Evolutionary conservation across 2,113 vertebrate species (phyloP).

Genomic region (Amblyopsis rosae): DNA sequence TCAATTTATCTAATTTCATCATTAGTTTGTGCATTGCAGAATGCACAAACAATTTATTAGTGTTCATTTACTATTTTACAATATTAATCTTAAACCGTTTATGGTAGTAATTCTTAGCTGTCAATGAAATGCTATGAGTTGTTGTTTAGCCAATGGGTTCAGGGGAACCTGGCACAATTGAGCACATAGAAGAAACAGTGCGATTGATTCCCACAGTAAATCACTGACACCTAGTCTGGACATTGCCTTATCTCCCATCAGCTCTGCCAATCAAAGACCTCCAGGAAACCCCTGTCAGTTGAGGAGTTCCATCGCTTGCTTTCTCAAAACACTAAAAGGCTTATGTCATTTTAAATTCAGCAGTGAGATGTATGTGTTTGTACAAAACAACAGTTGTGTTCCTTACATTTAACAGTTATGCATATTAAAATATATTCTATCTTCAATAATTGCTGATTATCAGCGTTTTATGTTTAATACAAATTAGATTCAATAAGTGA

Average conservation of each 20-base stretch:
- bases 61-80: not conserved
- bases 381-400: too few relatives aligned
- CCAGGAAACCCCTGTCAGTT: constrained; percentile 29
- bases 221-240: constrained; percentile 59
- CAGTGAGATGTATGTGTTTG: not conserved
- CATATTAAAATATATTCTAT: too few relatives aligned
- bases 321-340: constrained; percentile 2
- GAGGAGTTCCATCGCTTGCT: not conserved
- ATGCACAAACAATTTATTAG: not conserved
- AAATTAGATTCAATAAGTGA: not conserved
- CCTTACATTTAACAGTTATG: too few relatives aligned
- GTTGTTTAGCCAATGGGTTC: constrained; percentile 23
- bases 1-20: constrained; percentile 6
- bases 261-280: constrained; percentile 28
- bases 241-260: constrained; percentile 47
- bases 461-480: not conserved
- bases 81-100: not conserved
- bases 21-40: not conserved
- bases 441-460: too few relatives aligned
- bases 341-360: not conserved
- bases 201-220: constrained; percentile 55
- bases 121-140: not conserved
- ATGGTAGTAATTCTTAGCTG: too few relatives aligned
- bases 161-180: constrained; percentile 30
- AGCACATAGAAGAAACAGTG: constrained; percentile 36